Percentiles rank a stretch among this genome's conserved stretches.
Conservation (phyloP, 2,113 vertebrate species). For the Alces alces region DNA sequence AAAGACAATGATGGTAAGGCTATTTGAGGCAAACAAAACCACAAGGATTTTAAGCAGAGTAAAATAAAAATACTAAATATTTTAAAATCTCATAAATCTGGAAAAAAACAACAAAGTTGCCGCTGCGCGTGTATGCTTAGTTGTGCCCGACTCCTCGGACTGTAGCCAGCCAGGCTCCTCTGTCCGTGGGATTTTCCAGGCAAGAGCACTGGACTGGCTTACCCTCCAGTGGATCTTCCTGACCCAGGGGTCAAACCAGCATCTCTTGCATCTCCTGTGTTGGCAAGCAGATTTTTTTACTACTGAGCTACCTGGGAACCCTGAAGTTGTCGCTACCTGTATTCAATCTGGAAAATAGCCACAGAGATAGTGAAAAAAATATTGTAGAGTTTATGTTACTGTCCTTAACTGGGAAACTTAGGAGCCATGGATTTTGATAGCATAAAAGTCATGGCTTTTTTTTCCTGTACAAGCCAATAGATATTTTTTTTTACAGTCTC, state of each 20-base stretch:
- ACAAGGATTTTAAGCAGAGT: not conserved
- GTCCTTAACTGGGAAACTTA: not conserved
- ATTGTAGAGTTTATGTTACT: not conserved
- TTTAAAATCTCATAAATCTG: not conserved
- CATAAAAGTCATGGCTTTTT: not conserved
- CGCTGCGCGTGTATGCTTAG: not conserved
- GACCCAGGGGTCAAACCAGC: not conserved
- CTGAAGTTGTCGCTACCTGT: not conserved
- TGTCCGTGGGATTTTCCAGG: not conserved
- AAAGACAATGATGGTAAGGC: not conserved
- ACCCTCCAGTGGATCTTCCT: not conserved
- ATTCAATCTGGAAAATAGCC: not conserved
- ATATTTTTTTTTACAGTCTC: not conserved
- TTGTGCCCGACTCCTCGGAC: not conserved
- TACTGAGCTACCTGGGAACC: not conserved
- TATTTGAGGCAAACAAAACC: not conserved
- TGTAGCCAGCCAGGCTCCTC: not conserved
- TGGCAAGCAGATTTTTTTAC: not conserved
- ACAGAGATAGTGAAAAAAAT: not conserved
- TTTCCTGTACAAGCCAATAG: not conserved
- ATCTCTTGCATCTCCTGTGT: not conserved
- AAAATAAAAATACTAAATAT: not conserved
- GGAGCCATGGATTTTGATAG: not conserved
- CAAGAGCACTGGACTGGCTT: not conserved
- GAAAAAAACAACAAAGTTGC: not conserved